Base-by-base conservation (phyloP, 2,113 vertebrate genomes). In the Empidonax alnorum region DNA sequence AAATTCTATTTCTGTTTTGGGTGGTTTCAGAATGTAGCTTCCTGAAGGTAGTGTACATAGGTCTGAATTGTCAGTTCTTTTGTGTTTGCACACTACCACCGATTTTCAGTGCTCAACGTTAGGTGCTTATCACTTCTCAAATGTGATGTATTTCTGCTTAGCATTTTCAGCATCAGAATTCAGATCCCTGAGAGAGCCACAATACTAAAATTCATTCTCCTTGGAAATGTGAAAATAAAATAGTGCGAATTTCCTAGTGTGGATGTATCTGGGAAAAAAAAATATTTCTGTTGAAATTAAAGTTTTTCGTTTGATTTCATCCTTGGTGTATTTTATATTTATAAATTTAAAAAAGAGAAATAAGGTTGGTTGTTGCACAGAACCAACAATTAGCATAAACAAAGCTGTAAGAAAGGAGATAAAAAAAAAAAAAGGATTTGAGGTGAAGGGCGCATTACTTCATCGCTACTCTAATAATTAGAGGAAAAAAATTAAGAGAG, bases 401-500 rank as follows among this genome's bases (percentile, higher is more conserved):
- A 84, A 46, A 83, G 30, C 27, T 47, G 35, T 56, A 67, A 52
- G 37, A 73, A 80, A 55, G 58, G 37, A 90, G 65, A 75, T n/a
- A 35, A 35, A 35, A 35, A 74, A 65, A 33, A 81, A 80, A 73
- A 84, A 73, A 74, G n/a, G 93, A 89, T 84, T 50, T 84, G 82
- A 76, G 61, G 58, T 89, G 84, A 72, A 95, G 81, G 84, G 66
- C 13, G 4, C 72, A 77, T 95, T 95, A 84, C 77, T 93, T 37
- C 89, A 89, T 87, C 10, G 6, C 41, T 95, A 88, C 44, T 90
- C 71, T 76, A 46, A 83, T 95, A 95, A 97, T 96, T 97, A 95
- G 59, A 82, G 92, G 46, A 66, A 94, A 96, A 96, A 96, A 97
- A 92, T 82, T 90, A 95, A 96, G 56, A 72, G 65, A 91, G 42